Percentiles rank a stretch among this genome's conserved stretches.
These are phyloP conservation scores for Drosophila neonasuta DNA, from an alignment of 2,888 invertebrate species.

Conservation along the genomic window DNA sequence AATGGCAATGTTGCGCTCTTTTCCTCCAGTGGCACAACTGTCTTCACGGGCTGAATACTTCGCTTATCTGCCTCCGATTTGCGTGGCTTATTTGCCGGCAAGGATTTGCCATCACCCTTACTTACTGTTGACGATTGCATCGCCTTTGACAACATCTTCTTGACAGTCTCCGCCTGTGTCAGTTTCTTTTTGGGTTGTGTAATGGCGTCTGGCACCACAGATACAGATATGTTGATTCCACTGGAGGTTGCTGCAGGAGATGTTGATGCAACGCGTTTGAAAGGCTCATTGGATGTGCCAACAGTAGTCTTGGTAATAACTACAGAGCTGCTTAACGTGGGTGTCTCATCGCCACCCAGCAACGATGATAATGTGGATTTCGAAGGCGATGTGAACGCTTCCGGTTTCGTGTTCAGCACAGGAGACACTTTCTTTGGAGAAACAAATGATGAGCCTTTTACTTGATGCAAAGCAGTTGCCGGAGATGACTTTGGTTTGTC, in stretches of 20 bases:
- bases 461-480: not conserved
- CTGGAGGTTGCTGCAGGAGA: not conserved
- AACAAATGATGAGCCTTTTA: not conserved
- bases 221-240: conserved; percentile 50
- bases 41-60: not conserved
- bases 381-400: not conserved
- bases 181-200: conserved; percentile 8
- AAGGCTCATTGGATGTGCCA: conserved; percentile 7
- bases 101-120: not conserved
- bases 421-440: not conserved
- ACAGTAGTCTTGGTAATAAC: conserved; percentile 40
- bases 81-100: not conserved
- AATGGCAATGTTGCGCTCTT: not conserved
- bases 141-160: not conserved
- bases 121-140: not conserved
- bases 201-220: conserved; percentile 26
- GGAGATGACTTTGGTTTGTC: not conserved
- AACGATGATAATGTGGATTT: conserved; percentile 29
- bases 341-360: conserved; percentile 6
- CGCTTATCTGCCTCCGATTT: conserved; percentile 9
- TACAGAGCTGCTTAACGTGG: conserved; percentile 31
- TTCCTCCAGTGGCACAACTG: not conserved
- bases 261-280: conserved; percentile 15
- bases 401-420: conserved; percentile 4
- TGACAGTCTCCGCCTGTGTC: not conserved